phyloP scores from a whole-genome alignment of 2,888 invertebrate species.

The Apantesis nais region DNA sequence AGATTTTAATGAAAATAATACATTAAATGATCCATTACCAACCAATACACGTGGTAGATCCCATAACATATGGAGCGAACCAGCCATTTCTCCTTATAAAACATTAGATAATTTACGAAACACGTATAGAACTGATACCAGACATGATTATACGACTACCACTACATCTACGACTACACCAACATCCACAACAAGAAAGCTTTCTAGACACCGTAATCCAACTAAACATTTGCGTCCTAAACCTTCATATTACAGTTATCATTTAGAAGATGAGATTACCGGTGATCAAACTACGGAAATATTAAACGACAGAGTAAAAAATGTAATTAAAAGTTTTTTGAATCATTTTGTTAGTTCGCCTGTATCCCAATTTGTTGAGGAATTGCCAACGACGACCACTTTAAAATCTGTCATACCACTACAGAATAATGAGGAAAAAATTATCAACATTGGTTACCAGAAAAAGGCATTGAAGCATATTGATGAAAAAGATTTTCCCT shows the following conservation, averaged over 20 bases:
- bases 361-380: constrained; percentile 43
- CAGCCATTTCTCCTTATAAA: constrained; percentile 82
- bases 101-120: constrained; percentile 78
- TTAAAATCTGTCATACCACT: constrained; percentile 41
- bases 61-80: constrained; percentile 64
- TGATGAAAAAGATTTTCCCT: constrained; percentile 65
- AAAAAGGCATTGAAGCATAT: constrained; percentile 65
- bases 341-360: constrained; percentile 63
- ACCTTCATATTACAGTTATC: constrained; percentile 74
- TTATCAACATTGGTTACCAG: constrained; percentile 74
- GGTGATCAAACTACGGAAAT: constrained; percentile 77
- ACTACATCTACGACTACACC: constrained; percentile 5
- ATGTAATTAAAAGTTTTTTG: constrained; percentile 74
- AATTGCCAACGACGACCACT: constrained; percentile 53
- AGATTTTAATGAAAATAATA: constrained; percentile 41
- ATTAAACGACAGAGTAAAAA: constrained; percentile 72
- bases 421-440: constrained; percentile 55
- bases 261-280: constrained; percentile 68
- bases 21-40: constrained; percentile 41
- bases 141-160: constrained; percentile 39
- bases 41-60: constrained; percentile 45
- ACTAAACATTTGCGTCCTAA: constrained; percentile 53
- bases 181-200: constrained; percentile 44
- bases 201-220: constrained; percentile 40
- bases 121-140: constrained; percentile 50